Conservation (phyloP, 2,797 vertebrate species). For the Chaenodraco wilsoni region DNA sequence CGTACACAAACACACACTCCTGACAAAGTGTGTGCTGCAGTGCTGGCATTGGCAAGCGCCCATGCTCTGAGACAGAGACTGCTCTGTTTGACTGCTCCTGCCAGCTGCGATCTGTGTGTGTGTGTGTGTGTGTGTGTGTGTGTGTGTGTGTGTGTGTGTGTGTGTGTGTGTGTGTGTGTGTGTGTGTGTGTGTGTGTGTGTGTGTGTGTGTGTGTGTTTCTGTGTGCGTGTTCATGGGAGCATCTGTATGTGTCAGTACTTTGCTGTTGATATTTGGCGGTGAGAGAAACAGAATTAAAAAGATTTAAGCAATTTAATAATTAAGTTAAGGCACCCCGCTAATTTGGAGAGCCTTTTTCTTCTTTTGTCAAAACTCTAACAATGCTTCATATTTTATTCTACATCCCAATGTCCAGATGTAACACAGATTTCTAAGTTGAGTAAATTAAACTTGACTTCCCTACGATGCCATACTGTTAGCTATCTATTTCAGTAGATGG, state of each 20-base stretch:
- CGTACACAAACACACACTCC: slow-evolving; percentile 51
- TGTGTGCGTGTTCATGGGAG: too few relatives aligned
- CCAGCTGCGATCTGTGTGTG: slow-evolving; percentile 72
- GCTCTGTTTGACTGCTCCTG: slow-evolving; percentile 71
- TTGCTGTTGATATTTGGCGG: slow-evolving; percentile 40
- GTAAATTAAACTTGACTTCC: background rate
- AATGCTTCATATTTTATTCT: background rate
- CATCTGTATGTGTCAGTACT: slow-evolving; percentile 16
- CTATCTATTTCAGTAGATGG: background rate
- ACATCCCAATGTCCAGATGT: background rate
- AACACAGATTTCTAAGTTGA: background rate
- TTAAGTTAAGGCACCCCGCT: slow-evolving; percentile 33
- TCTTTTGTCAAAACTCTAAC: slow-evolving; percentile 4
- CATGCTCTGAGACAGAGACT: slow-evolving; percentile 70
- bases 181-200: background rate
- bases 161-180: background rate
- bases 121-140: slow-evolving; percentile 45
- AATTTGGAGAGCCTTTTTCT: background rate
- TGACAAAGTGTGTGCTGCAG: slow-evolving; percentile 64
- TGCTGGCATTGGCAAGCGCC: slow-evolving; percentile 57
- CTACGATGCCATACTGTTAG: background rate
- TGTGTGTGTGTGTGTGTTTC: background rate
- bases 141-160: slow-evolving; percentile 19
- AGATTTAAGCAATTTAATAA: slow-evolving; percentile 43
- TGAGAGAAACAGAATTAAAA: slow-evolving; percentile 31